Base-by-base conservation (phyloP, 2,888 invertebrate genomes). In the Lasioglossum morio region DNA sequence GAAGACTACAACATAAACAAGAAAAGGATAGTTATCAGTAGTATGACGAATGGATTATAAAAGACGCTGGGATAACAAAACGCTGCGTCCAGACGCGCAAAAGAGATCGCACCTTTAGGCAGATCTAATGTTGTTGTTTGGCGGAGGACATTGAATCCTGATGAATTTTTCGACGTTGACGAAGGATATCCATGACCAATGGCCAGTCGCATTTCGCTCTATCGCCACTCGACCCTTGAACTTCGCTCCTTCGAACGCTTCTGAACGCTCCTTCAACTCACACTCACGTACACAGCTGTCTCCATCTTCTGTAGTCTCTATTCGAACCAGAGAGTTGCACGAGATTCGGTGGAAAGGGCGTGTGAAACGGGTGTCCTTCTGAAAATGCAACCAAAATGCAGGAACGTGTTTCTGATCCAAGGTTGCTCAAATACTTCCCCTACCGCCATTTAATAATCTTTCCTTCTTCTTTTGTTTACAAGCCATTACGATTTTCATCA, bases 321-420 rank as follows among this genome's bases (percentile, higher is more conserved):
- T 16, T 69, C 43, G 69, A 48, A 53, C 40, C n/a, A 43, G 23
- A 48, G 27, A 57, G 43, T 72, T 27, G 48, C 79, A 66, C 14
- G 48, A 23, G 70, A 74, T 53, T 46, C 5, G 27, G 14, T 30
- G 34, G 34, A 69, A 46, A 70, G 60, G 72, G 46, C 57, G 63
- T 16, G 57, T 70, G 46, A 53, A 72, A 27, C 8, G 76, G 75
- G 53, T 77, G 53, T 63, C 66, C 75, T 81, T 57, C 63, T 63
- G 70, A 74, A 78, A 84, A 85, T 63, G 78, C 74, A 73, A 79
- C 70, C 12, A 63, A 77, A 40, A 82, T 66, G 53, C 60, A 76
- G 69, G 78, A 70, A 84, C 73, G 79, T 74, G n/a, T 12, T 57
- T 14, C 5, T 2, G 19, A 23, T 19, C 48, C 72, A 4, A 34